Evolutionary conservation across 2,797 vertebrate species (phyloP).

Genomic region (Chanos chanos): DNA sequence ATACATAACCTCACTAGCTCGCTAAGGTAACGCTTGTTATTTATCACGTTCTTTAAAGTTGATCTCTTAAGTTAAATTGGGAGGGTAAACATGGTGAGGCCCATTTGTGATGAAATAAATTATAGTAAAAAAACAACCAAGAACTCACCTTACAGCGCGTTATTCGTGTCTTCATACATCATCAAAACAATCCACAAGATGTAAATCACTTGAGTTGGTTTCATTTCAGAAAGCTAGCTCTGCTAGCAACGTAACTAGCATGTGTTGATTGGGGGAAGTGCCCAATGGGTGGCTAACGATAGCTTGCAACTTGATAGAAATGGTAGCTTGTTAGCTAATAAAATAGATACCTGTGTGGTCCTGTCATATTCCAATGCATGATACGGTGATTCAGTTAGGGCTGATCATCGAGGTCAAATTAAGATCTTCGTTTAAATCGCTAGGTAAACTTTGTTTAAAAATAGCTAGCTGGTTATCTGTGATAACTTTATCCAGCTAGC

Average conservation of each 20-base stretch:
- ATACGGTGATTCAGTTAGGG: too few relatives aligned
- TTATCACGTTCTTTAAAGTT: too few relatives aligned
- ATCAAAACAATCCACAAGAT: slow-evolving; percentile 71
- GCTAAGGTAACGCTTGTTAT: too few relatives aligned
- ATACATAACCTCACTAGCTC: too few relatives aligned
- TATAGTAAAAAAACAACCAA: slow-evolving; percentile 14
- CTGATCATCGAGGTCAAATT: not conserved
- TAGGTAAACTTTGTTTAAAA: too few relatives aligned
- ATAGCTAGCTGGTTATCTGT: too few relatives aligned
- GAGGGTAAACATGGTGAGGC: too few relatives aligned
- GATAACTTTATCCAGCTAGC: too few relatives aligned
- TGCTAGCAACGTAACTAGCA: slow-evolving; percentile 58
- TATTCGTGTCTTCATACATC: slow-evolving; percentile 70
- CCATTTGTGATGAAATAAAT: too few relatives aligned
- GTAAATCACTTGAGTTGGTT: slow-evolving; percentile 67
- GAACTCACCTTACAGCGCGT: slow-evolving; percentile 70
- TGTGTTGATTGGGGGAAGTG: slow-evolving; percentile 71
- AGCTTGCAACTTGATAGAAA: slow-evolving; percentile 57
- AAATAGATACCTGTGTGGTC: slow-evolving; percentile 29
- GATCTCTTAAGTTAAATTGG: too few relatives aligned
- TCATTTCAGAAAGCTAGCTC: slow-evolving; percentile 74
- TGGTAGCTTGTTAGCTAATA: slow-evolving; percentile 48
- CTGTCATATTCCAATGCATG: too few relatives aligned
- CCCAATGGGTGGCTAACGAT: slow-evolving; percentile 59
- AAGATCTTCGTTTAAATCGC: not conserved